Conservation (phyloP, 2,888 invertebrate genomes). For the Uloborus plumipes region DNA sequence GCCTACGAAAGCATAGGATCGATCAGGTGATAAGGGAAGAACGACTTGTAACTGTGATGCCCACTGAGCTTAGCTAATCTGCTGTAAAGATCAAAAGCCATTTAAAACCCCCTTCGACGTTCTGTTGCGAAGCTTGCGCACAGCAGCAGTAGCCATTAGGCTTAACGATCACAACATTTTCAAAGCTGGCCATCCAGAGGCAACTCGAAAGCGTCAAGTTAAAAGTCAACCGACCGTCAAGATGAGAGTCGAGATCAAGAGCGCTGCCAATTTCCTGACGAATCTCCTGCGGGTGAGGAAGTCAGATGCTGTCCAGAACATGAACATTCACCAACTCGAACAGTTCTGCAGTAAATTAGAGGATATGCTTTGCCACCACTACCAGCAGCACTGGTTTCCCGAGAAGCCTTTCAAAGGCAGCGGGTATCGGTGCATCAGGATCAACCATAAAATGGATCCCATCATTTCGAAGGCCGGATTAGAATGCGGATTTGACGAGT, state of each 20-base stretch:
- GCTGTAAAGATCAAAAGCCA: not conserved
- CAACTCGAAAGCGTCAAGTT: slow-evolving; percentile 11
- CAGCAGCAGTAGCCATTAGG: slow-evolving; percentile 35
- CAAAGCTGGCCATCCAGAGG: slow-evolving; percentile 53
- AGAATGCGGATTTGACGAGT: slow-evolving; percentile 76
- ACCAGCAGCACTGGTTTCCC: slow-evolving; percentile 82
- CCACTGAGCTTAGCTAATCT: slow-evolving; percentile 12
- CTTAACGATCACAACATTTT: slow-evolving; percentile 19
- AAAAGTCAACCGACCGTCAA: slow-evolving; percentile 40
- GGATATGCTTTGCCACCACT: slow-evolving; percentile 73
- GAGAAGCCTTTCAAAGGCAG: slow-evolving; percentile 80
- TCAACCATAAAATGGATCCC: slow-evolving; percentile 81
- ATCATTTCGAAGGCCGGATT: slow-evolving; percentile 78
- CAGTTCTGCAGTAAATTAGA: slow-evolving; percentile 73
- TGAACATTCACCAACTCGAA: slow-evolving; percentile 71
- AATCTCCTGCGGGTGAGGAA: slow-evolving; percentile 71
- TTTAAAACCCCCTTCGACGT: not conserved
- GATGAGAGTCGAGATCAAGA: slow-evolving; percentile 75
- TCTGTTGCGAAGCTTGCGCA: slow-evolving; percentile 8
- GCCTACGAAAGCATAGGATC: slow-evolving; percentile 3
- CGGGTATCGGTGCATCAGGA: slow-evolving; percentile 80
- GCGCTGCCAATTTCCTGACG: slow-evolving; percentile 74
- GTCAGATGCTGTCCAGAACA: slow-evolving; percentile 40
- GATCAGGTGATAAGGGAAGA: not conserved
- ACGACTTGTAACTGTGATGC: slow-evolving; percentile 19